Base-by-base conservation (phyloP, 2,113 vertebrate species). In the Sorex fumeus region DNA sequence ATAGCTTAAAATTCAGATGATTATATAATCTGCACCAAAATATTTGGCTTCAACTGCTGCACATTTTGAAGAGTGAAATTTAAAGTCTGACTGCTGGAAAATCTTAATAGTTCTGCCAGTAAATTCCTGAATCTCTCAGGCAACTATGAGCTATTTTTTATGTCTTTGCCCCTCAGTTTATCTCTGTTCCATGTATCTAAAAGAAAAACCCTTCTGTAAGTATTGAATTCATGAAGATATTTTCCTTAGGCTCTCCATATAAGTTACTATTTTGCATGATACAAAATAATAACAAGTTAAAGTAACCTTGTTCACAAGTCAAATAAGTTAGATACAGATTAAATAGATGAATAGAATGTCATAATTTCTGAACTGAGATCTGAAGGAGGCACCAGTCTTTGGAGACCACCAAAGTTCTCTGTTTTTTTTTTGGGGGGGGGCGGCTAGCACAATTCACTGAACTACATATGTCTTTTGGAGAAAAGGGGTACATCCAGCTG, bases 41-140 rank as follows among this genome's bases (percentile, higher is more conserved):
- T 21, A 93, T 85, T 87, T 93, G 87, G 43, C 85, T 96, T 96
- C 34, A 74, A 91, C 84, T 93, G 36, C 43, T 81, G 47, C 88
- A 50, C 57, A 84, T 90, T 93, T 96, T 87, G 32, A 94, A 96
- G 93, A 76, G 83, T 79, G 87, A 94, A 93, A 94, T 87, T 76
- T 66, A 94, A 96, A 92, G 69, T 84, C 67, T 93, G 60, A 78
- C 45, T 88, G 77, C 34, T 93, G 88, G 84, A 23, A 95, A 94
- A 21, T 91, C 47, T 94, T 91, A 92, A 80, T 83, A 74, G 32
- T 95, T 69, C 64, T 96, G 90, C 91, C 76, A 62, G 79, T 94
- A 94, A 97, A 94, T 92, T 92, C 64, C 50, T 93, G 71, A 88
- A 91, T 92, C 80, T 92, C 57, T 94, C 76, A 87, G 79, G 76